Conservation (phyloP, 2,797 vertebrate genomes). For the Enteromius anoplus region DNA sequence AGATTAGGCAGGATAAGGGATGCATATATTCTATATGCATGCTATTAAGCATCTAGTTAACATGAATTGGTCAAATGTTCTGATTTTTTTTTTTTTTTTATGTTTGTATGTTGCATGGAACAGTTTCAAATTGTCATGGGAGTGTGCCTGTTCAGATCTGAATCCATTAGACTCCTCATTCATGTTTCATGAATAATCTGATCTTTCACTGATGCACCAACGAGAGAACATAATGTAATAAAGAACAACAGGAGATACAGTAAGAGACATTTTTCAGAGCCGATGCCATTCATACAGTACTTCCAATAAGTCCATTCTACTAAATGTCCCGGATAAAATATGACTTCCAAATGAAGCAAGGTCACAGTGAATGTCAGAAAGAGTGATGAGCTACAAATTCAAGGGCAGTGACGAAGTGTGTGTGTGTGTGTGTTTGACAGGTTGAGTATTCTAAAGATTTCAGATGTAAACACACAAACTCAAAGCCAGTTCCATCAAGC, state of each 20-base stretch:
- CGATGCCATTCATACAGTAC: background rate
- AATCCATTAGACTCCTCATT: background rate
- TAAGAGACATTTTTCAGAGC: background rate
- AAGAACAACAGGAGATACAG: background rate
- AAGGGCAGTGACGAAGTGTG: background rate
- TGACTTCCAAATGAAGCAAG: conserved; percentile 6
- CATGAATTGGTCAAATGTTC: too few relatives aligned
- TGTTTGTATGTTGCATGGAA: background rate
- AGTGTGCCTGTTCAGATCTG: background rate
- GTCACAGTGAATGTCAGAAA: conserved; percentile 29
- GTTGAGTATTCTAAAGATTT: background rate
- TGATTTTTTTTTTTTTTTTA: too few relatives aligned
- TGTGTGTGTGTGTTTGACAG: background rate
- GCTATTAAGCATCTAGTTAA: too few relatives aligned
- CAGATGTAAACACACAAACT: conserved; percentile 43
- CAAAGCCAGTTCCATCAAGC: conserved; percentile 45
- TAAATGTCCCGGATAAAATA: background rate
- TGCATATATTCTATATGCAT: too few relatives aligned
- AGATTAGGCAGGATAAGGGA: too few relatives aligned
- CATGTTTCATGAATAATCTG: background rate
- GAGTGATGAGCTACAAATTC: background rate
- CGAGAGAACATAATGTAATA: background rate
- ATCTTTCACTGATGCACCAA: background rate
- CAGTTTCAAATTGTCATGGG: background rate
- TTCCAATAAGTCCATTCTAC: background rate